Base-by-base conservation (phyloP, 2,888 invertebrate species). In the Leptarthrus brevirostris region DNA sequence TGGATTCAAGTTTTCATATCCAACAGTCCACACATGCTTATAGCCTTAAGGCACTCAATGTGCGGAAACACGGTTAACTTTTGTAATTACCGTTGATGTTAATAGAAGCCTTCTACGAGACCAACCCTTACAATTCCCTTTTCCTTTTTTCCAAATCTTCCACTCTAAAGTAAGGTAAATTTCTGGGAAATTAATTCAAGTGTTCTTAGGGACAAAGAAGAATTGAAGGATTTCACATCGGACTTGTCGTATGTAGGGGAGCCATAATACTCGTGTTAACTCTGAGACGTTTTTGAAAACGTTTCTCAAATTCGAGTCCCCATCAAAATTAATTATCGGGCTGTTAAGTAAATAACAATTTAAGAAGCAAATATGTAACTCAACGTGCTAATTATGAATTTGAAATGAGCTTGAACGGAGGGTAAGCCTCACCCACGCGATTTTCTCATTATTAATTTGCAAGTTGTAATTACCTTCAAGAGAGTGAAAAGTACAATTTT, bases 51-150 rank as follows among this genome's bases (percentile, higher is more conserved):
- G n/a, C 22, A 34, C 20, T 70, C 10, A 24, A 10, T 70, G 52
- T 70, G 30, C 70, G 20, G 16, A 20, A 52, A 70, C 36, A 70
- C 70, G 34, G 22, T 70, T 70, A 53, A 70, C 70, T 70, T 70
- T 52, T 70, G 70, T 70, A 70, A 70, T 70, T 70, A 70, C 53
- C 36, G 53, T 36, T 70, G 52, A 70, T 70, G 70, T 70, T 70
- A 53, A 70, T 53, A 70, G 36, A 34, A 52, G 69, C 69, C 52
- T 52, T 52, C n/a, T 34, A 30, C 10, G 52, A 16, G 16, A 52
- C 16, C 20, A 6, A 0, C 14, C 66, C 18, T 26, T 1, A 24
- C 4, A 24, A 47, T 18, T 30, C 26, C 12, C 26, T 44, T 6
- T 10, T 16, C 66, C 14, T 66, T 49, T 47, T 66, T n/a, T n/a